These are phyloP conservation scores for Dermochelys coriacea DNA, from an alignment of 2,797 vertebrate species.

Conservation along the genomic window DNA sequence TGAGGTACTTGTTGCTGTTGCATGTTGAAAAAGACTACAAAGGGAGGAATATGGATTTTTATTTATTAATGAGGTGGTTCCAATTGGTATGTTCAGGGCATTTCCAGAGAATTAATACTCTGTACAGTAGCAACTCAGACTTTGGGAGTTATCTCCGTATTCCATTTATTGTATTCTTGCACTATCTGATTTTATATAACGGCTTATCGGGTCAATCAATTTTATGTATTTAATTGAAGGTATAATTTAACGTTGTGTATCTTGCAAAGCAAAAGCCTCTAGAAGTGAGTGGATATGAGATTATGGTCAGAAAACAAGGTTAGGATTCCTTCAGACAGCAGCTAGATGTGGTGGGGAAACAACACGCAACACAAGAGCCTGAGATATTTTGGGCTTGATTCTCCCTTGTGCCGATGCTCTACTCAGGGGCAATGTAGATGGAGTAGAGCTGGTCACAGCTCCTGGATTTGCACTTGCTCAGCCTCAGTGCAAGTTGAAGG, in stretches of 20 bases:
- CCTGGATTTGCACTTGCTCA: not conserved
- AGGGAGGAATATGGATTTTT: not conserved
- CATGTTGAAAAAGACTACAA: constrained; percentile 1
- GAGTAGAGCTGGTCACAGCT: not conserved
- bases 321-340: not conserved
- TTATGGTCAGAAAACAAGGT: constrained; percentile 8
- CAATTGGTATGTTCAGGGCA: constrained; percentile 3
- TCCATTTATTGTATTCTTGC: constrained; percentile 55
- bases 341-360: not conserved
- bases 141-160: constrained; percentile 43
- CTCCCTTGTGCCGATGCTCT: not conserved
- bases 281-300: constrained; percentile 4
- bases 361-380: not conserved
- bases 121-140: constrained; percentile 20
- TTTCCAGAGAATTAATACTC: constrained; percentile 32
- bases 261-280: constrained; percentile 24
- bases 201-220: constrained; percentile 53
- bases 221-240: constrained; percentile 64
- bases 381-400: not conserved
- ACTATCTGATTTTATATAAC: constrained; percentile 47
- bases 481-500: not conserved
- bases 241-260: constrained; percentile 51
- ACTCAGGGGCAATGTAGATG: not conserved
- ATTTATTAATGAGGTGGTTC: not conserved
- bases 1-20: not conserved